A percentile compares a stretch with the other conserved stretches of the same genome.
Conservation (phyloP, 2,113 vertebrate genomes). For the Plectropomus leopardus region DNA sequence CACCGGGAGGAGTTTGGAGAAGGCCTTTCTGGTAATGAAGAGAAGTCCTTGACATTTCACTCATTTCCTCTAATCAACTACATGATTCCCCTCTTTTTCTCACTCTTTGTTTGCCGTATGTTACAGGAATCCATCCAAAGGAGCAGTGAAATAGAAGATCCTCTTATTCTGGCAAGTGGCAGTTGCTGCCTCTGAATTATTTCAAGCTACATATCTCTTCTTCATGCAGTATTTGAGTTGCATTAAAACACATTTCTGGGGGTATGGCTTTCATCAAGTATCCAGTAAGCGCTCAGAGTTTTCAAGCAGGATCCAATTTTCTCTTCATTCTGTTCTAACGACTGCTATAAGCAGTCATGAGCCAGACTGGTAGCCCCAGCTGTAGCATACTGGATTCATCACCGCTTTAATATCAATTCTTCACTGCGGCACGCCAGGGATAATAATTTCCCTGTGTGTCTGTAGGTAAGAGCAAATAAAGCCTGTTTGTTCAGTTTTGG, state of each 20-base stretch:
- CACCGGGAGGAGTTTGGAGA: conserved; percentile 55
- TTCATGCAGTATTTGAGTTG: conserved; percentile 63
- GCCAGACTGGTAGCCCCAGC: conserved; percentile 77
- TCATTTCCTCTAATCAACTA: conserved; percentile 67
- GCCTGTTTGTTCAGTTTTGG: conserved; percentile 72
- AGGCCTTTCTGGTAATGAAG: conserved; percentile 65
- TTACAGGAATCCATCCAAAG: conserved; percentile 34
- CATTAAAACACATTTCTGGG: conserved; percentile 73
- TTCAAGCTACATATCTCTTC: conserved; percentile 58
- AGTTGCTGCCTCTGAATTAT: conserved; percentile 53
- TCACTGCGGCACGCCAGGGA: conserved; percentile 78
- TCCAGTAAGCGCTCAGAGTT: conserved; percentile 59
- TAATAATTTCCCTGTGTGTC: conserved; percentile 79
- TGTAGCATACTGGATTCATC: conserved; percentile 82
- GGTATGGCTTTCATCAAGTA: conserved; percentile 72
- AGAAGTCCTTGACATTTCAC: conserved; percentile 79
- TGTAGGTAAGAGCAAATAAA: conserved; percentile 77
- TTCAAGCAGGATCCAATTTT: conserved; percentile 76
- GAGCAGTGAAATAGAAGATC: conserved; percentile 39
- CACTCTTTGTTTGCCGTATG: conserved; percentile 49
- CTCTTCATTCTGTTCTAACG: conserved; percentile 49
- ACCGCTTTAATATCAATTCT: conserved; percentile 77
- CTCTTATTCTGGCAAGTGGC: conserved; percentile 63
- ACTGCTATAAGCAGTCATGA: conserved; percentile 53
- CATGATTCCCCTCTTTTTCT: conserved; percentile 51